phyloP scores from a whole-genome alignment of 2,888 invertebrate species.

The Dendrolimus houi region DNA sequence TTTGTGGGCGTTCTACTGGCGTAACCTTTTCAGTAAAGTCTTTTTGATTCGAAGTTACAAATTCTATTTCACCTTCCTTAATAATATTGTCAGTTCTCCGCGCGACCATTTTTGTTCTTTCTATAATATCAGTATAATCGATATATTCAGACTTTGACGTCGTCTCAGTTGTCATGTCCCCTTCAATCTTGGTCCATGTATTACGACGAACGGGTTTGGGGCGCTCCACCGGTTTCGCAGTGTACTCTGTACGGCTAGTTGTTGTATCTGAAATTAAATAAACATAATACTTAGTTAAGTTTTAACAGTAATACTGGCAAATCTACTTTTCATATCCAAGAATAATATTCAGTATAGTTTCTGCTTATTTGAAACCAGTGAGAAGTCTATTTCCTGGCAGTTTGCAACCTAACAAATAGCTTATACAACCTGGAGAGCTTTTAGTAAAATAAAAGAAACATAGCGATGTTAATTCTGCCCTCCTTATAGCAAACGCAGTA shows the following conservation, averaged over 20 bases:
- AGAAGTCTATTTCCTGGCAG: no score
- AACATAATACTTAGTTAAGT: no score
- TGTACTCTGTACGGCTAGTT: constrained; percentile 81
- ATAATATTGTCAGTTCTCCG: constrained; percentile 80
- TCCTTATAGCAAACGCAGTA: no score
- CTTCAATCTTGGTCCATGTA: constrained; percentile 87
- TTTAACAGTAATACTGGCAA: no score
- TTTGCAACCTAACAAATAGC: no score
- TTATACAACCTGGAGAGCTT: no score
- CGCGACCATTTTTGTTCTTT: constrained; percentile 76
- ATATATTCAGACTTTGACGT: constrained; percentile 81
- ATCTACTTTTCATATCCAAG: no score
- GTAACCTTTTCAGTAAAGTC: constrained; percentile 78
- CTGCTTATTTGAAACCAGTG: no score
- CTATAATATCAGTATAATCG: constrained; percentile 75
- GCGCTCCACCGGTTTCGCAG: constrained; percentile 80
- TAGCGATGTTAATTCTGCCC: no score
- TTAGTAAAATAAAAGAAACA: no score
- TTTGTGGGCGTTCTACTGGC: constrained; percentile 74
- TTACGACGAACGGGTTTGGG: constrained; percentile 81
- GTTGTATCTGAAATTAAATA: constrained; percentile 77
- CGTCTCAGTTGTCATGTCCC: constrained; percentile 82
- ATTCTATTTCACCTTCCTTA: constrained; percentile 81
- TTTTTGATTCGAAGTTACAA: constrained; percentile 78
- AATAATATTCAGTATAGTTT: no score